These are phyloP conservation scores for Monochamus alternatus DNA, from an alignment of 2,888 invertebrate species.

Conservation along the genomic window DNA sequence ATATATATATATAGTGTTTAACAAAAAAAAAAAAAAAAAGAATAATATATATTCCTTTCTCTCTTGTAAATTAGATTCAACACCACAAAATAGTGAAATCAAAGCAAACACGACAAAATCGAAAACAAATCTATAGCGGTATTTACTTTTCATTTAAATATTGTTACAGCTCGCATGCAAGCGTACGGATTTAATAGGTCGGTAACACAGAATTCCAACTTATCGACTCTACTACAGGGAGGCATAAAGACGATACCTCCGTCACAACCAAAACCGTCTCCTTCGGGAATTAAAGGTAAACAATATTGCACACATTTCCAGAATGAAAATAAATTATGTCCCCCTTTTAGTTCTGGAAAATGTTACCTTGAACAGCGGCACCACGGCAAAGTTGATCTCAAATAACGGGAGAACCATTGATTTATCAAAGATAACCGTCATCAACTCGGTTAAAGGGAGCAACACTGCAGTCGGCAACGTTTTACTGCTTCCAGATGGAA, in stretches of 20 bases:
- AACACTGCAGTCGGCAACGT: conserved; percentile 61
- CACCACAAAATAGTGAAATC: too few species aligned
- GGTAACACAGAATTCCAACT: conserved; percentile 56
- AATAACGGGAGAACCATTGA: conserved; percentile 63
- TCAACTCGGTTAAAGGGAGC: conserved; percentile 57
- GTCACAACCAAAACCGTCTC: conserved; percentile 53
- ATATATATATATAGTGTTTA: too few species aligned
- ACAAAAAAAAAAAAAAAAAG: too few species aligned
- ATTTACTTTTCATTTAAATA: background rate
- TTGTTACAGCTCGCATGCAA: conserved; percentile 60
- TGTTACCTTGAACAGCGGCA: conserved; percentile 61
- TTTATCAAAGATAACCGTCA: conserved; percentile 64
- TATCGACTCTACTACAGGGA: conserved; percentile 63
- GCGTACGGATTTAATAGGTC: conserved; percentile 59
- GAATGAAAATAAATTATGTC: background rate
- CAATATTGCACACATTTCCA: background rate
- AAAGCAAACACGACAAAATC: too few species aligned
- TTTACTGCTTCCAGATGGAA: conserved; percentile 67
- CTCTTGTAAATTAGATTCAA: too few species aligned
- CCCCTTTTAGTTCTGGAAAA: conserved; percentile 66
- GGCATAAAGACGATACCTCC: conserved; percentile 63
- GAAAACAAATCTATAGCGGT: too few species aligned
- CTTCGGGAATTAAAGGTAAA: conserved; percentile 64
- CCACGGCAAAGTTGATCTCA: conserved; percentile 60
- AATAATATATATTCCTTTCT: too few species aligned